A percentile compares a stretch with the other conserved stretches of the same genome.
Evolutionary conservation across 2,888 invertebrate species (phyloP).

Genomic region (Pammene fasciana): DNA sequence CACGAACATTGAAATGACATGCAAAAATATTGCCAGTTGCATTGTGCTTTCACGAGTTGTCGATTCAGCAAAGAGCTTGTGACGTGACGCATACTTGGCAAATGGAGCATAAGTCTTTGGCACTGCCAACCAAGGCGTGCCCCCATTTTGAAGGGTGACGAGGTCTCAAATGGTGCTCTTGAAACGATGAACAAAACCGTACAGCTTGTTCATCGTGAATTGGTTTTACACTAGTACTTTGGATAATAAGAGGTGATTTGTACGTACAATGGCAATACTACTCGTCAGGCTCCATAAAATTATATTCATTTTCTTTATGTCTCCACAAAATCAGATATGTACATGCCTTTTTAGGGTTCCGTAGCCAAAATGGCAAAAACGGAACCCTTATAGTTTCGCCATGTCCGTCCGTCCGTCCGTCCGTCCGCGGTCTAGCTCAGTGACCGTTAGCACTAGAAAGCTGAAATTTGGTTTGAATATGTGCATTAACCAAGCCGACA

Average conservation of each 20-base stretch:
- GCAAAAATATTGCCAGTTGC: constrained; percentile 33
- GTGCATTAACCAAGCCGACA: too few relatives aligned
- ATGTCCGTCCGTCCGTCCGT: too few relatives aligned
- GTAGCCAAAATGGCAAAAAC: too few relatives aligned
- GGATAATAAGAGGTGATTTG: not conserved
- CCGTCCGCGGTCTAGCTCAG: too few relatives aligned
- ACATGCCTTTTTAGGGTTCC: too few relatives aligned
- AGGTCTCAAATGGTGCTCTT: constrained; percentile 51
- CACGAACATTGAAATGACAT: constrained; percentile 32
- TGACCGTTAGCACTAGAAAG: too few relatives aligned
- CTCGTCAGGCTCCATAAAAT: too few relatives aligned
- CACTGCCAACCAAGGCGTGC: constrained; percentile 59
- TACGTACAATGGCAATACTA: not conserved
- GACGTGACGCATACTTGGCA: constrained; percentile 62
- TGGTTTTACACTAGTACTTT: not conserved
- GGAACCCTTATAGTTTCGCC: too few relatives aligned
- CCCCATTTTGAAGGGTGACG: constrained; percentile 55
- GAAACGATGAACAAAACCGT: constrained; percentile 44
- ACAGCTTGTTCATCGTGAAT: constrained; percentile 17
- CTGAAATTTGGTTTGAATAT: too few relatives aligned
- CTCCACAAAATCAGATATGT: not conserved
- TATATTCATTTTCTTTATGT: too few relatives aligned
- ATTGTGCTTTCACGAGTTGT: constrained; percentile 33
- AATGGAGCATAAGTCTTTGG: constrained; percentile 59
- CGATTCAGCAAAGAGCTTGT: constrained; percentile 49